Evolutionary conservation across 2,888 invertebrate species (phyloP), one percentile per base, ranked within the genome.

Genomic region (Philhelius pedissequus): DNA sequence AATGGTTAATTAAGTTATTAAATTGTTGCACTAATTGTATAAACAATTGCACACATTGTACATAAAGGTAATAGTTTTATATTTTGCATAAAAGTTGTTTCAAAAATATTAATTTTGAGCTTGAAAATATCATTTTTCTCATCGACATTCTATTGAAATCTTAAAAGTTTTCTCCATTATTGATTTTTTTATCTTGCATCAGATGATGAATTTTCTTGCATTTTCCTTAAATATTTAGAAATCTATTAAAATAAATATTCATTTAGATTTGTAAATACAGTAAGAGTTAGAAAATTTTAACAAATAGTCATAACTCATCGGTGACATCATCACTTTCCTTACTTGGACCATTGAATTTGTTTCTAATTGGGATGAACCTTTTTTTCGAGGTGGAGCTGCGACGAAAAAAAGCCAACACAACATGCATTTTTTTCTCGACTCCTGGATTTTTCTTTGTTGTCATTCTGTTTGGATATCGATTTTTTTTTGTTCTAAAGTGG

Each of bases 271-370:
- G 22, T 22, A n/a, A 38, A 13, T 25, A 8, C 3, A 25, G 58
- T 58, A 38, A 15, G 32, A 22, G 8, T 5, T n/a, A n/a, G n/a
- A 58, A 30, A 45, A 48, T 27, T 48, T 15, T n/a, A 52, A 56
- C 22, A 71, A 77, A 73, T 38, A 71, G 64, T 60, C 71, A 74
- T 80, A 78, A 87, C 86, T 87, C 71, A 69, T 86, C 86, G 87
- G 87, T 88, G 88, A 88, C 88, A 87, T 88, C 88, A 88, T 87
- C 87, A 88, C 73, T 81, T 86, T 87, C 86, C 69, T 77, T 86
- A 84, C 77, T 86, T 84, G 73, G 58, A 48, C 62, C 38, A 77
- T 38, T 76, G 68, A 87, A 82, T 82, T 73, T 86, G 76, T 83
- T 86, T 86, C 83, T 27, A 18, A 15, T 60, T 45, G 40, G 18